Evolutionary conservation across 1,140 invertebrate genomes (phyloP).

Genomic region (Drosophila navojoa): DNA sequence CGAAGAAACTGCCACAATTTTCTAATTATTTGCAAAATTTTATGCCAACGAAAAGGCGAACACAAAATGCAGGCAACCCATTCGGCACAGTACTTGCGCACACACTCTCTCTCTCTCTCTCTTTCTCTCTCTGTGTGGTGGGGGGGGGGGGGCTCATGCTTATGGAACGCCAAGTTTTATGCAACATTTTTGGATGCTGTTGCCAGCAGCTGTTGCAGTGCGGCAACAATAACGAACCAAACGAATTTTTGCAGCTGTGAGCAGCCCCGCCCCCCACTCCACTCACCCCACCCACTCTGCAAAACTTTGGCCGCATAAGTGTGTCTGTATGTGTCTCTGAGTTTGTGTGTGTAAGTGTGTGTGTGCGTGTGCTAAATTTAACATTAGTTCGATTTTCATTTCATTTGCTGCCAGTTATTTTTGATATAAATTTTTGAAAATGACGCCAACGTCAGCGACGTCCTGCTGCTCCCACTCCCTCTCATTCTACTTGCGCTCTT

Average conservation of each 20-base stretch:
- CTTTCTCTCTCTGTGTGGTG: neutral
- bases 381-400: conserved; percentile 79
- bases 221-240: conserved; percentile 57
- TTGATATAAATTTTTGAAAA: conserved; percentile 57
- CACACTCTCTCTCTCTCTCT: conserved; percentile 20
- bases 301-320: neutral
- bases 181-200: conserved; percentile 61
- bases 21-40: conserved; percentile 82
- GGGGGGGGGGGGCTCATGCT: conserved; percentile 3
- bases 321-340: neutral
- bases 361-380: conserved; percentile 57
- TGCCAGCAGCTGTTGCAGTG: conserved; percentile 57
- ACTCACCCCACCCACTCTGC: neutral
- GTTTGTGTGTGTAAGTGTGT: conserved; percentile 15
- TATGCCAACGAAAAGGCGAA: conserved; percentile 74
- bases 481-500: neutral
- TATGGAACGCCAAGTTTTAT: conserved; percentile 63
- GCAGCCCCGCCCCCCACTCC: neutral
- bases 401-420: conserved; percentile 66
- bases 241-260: conserved; percentile 65
- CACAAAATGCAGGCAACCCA: conserved; percentile 35
- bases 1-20: conserved; percentile 75
- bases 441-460: conserved; percentile 33
- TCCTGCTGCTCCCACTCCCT: neutral
- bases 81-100: conserved; percentile 2